Evolutionary conservation across 2,888 invertebrate genomes (phyloP), one percentile per base, ranked within the genome.

Genomic region (Athalia circularis): DNA sequence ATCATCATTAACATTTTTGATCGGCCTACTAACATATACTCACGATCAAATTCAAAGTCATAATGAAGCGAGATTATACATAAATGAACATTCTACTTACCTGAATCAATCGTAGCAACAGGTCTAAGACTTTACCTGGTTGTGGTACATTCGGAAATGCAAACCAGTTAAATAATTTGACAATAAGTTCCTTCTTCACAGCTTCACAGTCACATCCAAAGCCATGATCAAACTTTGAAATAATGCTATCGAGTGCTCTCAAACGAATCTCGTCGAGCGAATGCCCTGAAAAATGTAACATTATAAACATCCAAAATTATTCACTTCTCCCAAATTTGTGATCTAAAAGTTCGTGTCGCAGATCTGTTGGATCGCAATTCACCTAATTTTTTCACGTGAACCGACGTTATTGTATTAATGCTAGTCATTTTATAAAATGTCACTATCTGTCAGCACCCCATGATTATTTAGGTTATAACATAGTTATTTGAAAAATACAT

Each of bases 161-260:
- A 87, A 95, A 94, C 94, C 94, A 95, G 72, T 92, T 91, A 67
- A 94, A 89, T 47, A 95, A 88, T 80, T 92, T 92, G 72, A 91
- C 90, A 43, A 95, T 86, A 15, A 95, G 89, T 84, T 94, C 92
- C 80, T 93, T 92, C 57, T 92, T 93, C 62, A 92, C 90, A 15
- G 92, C 91, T 84, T 94, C 93, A 85, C 93, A 93, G 77, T 94
- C 92, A 74, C 93, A 91, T 77, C 92, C 90, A 90, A 93, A 93
- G 29, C 94, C 94, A 81, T 93, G 90, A 79, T 92, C 92, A n/a
- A 94, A 89, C 87, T 95, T 95, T 0, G 93, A 92, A 81, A 92
- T 87, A 74, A 94, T 88, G 81, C 92, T 89, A 78, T 92, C 89
- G 29, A 94, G 88, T 8, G 93, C 91, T 79, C 94, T 91, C 80